Evolutionary conservation across 1,140 invertebrate genomes (phyloP), one percentile per base, ranked within the genome.

Genomic region (Lepidurus apus): DNA sequence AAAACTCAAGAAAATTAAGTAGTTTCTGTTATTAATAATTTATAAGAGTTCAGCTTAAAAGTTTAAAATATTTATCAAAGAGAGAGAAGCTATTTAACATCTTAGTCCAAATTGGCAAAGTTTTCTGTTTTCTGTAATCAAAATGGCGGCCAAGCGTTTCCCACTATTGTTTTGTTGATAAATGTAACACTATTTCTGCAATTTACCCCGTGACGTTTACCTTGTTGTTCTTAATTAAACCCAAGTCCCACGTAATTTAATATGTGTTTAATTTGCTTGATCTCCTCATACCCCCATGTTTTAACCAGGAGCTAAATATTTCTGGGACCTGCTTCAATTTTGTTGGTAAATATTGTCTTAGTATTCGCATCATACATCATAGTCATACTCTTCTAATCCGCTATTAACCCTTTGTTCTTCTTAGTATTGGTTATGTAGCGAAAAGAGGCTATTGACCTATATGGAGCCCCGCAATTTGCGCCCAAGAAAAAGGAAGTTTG

Each of bases 391-490:
- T 1, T 65, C 1, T 7, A 21, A 65, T 13, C 53, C 21, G 1
- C 7, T 21, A 65, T 65, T 65, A 11, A 1, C 21, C 13, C 7
- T 65, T 65, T 11, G 1, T 65, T 17, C 10, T 65, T 65, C 2
- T 65, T 65, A 65, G 13, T 65, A 17, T 65, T 21, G n/a, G 53
- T 11, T 65, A 65, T 65, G 53, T 65, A 65, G 13, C 53, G 17
- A 65, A 34, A 65, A 65, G 53, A 21, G 7, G 0, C 17, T n/a
- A 11, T 21, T 9, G 4, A n/a, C 21, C 8, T 21, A 65, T 65
- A 65, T 65, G 53, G 53, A 65, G 53, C 53, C 53, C 53, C 53
- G 53, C 53, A 65, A 65, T 21, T 65, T 65, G 53, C 53, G 53
- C 21, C 53, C 53, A 21, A 13, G 53, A 9, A 65, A 65, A 21